phyloP scores from a whole-genome alignment of 2,888 invertebrate species.

The Ecliptopera silaceata region DNA sequence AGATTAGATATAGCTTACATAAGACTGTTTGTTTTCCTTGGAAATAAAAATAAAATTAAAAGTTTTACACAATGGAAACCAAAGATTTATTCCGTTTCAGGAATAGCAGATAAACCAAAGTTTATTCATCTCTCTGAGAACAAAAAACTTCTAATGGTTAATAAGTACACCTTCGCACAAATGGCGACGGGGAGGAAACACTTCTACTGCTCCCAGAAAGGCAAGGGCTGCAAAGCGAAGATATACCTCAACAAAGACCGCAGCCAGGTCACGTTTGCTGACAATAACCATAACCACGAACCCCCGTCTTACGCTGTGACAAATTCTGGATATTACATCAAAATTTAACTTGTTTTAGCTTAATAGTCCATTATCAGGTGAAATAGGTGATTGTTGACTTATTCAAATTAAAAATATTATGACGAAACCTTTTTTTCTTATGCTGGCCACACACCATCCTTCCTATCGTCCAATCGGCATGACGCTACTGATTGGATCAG shows the following conservation, averaged over 20 bases:
- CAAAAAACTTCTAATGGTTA: conserved; percentile 17
- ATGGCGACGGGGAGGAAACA: conserved; percentile 24
- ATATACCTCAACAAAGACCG: conserved; percentile 16
- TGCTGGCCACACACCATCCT: too few relatives aligned
- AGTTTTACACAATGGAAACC: too few relatives aligned
- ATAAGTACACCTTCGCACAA: conserved; percentile 21
- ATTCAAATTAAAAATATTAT: too few relatives aligned
- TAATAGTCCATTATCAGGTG: too few relatives aligned
- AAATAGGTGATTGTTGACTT: too few relatives aligned
- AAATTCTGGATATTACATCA: conserved; percentile 7
- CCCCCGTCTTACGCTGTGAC: conserved; percentile 10
- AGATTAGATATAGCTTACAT: too few relatives aligned
- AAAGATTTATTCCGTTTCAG: conserved; percentile 4
- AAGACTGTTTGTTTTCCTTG: too few relatives aligned
- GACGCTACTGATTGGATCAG: too few relatives aligned
- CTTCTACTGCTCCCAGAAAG: conserved; percentile 29
- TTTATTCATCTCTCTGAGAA: conserved; percentile 7
- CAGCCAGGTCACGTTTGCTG: conserved; percentile 11
- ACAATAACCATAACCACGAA: conserved; percentile 23
- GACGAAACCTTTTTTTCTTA: too few relatives aligned
- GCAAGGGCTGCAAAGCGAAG: conserved; percentile 28
- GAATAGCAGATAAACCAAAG: conserved; percentile 1
- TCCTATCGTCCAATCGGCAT: too few relatives aligned
- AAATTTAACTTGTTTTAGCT: conserved; percentile 6
- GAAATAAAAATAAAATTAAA: too few relatives aligned